Base-by-base conservation (phyloP, 2,113 vertebrate genomes). In the Vimba vimba region DNA sequence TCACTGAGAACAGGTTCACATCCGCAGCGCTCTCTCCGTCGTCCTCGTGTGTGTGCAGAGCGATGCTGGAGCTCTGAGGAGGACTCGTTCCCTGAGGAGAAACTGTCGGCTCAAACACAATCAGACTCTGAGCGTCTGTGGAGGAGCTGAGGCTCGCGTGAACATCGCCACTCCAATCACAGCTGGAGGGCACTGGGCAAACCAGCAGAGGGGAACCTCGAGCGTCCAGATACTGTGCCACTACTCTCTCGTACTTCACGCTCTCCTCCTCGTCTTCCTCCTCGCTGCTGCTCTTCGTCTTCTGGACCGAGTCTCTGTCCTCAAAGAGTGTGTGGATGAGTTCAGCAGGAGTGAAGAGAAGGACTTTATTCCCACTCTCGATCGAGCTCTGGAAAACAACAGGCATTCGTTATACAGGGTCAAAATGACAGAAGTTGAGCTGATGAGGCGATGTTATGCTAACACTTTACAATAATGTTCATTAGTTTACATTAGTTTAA, bases 1-100 rank as follows among this genome's bases (percentile, higher is more conserved):
- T 80, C 45, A 88, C 52, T 4, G 87, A 88, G n/a, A 74, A 86
- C 66, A 88, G 69, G 55, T 88, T 86, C 0, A 86, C 79, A 17
- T 68, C 25, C 39, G 50, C 43, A 47, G 1, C 17, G 15, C 39
- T 73, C 66, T 11, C 25, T 2, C 6, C 5, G 19, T n/a, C n/a
- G 30, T 75, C 71, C 55, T 11, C 52, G 9, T 25, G 45, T 36
- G 15, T 21, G 23, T 25, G 0, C 1, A 30, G n/a, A 30, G 30
- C 25, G 3, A 25, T 10, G 45, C 23, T n/a, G 13, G 12, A 36
- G 11, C 21, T 73, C 6, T 17, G 11, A 2, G n/a, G 30, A 7
- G 47, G 36, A 25, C 10, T 36, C 12, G 21, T 19, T 21, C 0
- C 15, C 60, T 39, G 36, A 76, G 62, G 23, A n/a, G 74, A 27